These are phyloP conservation scores for Tychaedon coryphoeus DNA, from an alignment of 2,113 vertebrate species.

Conservation along the genomic window DNA sequence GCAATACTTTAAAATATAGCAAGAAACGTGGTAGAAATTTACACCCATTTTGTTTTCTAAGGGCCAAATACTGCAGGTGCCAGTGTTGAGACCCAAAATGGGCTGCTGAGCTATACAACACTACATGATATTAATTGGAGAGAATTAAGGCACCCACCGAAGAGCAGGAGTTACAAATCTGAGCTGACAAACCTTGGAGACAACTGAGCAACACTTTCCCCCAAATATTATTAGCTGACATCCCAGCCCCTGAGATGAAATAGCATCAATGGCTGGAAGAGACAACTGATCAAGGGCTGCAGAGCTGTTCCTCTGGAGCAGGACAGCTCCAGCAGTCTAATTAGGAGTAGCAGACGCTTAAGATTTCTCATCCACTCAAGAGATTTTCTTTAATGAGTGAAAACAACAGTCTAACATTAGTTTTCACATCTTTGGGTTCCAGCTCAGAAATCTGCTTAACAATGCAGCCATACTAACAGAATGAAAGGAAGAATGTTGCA, in stretches of 20 bases:
- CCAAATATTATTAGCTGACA: background rate
- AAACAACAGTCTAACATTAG: background rate
- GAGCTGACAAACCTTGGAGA: background rate
- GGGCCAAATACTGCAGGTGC: background rate
- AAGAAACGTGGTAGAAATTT: background rate
- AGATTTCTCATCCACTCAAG: background rate
- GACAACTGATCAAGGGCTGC: background rate
- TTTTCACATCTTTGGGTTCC: background rate
- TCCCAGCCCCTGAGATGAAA: background rate
- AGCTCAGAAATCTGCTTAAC: background rate
- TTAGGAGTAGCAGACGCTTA: background rate
- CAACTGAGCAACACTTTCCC: background rate
- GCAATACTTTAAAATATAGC: background rate
- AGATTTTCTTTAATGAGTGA: background rate
- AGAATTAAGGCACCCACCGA: background rate
- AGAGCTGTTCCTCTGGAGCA: background rate
- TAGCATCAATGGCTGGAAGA: background rate
- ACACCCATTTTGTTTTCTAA: background rate
- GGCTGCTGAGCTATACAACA: background rate
- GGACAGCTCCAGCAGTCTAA: background rate
- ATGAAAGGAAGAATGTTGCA: background rate
- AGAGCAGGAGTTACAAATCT: background rate
- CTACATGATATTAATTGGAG: background rate
- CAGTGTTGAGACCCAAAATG: background rate
- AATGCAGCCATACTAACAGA: background rate